Conservation (phyloP, 1,140 invertebrate species). For the Glossosoma conforme region DNA sequence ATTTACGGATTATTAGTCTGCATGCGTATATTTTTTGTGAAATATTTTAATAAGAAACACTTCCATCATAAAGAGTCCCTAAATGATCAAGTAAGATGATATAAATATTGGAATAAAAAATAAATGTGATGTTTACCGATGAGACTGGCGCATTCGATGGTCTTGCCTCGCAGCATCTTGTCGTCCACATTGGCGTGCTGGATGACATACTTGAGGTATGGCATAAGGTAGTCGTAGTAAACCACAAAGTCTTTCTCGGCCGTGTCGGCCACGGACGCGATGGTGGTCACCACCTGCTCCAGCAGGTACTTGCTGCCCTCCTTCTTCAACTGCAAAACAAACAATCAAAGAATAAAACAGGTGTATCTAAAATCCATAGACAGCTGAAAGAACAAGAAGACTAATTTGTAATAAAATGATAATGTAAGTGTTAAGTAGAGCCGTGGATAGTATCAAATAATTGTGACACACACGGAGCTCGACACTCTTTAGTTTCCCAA, state of each 20-base stretch:
- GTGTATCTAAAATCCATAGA: background rate
- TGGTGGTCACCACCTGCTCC: slow-evolving; percentile 96
- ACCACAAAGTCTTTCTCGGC: slow-evolving; percentile 91
- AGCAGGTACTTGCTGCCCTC: slow-evolving; percentile 94
- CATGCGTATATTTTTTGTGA: too few relatives aligned
- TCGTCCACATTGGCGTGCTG: slow-evolving; percentile 88
- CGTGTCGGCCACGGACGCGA: slow-evolving; percentile 98
- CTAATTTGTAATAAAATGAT: background rate
- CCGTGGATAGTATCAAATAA: slow-evolving; percentile 4
- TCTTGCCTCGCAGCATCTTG: slow-evolving; percentile 87
- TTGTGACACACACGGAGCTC: slow-evolving; percentile 8
- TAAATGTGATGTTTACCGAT: slow-evolving; percentile 63
- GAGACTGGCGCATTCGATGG: slow-evolving; percentile 97
- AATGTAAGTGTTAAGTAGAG: slow-evolving; percentile 12
- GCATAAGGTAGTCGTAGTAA: slow-evolving; percentile 86
- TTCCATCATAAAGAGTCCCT: too few relatives aligned
- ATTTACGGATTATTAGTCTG: too few relatives aligned
- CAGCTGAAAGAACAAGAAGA: background rate
- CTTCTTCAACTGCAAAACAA: slow-evolving; percentile 66
- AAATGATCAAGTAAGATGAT: too few relatives aligned
- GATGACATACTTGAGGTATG: slow-evolving; percentile 96
- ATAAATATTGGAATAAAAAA: too few relatives aligned
- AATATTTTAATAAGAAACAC: too few relatives aligned
- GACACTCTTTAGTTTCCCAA: slow-evolving; percentile 43
- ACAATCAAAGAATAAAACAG: background rate